Base-by-base conservation (phyloP, 2,888 invertebrate species). In the Stenodera caucasica region DNA sequence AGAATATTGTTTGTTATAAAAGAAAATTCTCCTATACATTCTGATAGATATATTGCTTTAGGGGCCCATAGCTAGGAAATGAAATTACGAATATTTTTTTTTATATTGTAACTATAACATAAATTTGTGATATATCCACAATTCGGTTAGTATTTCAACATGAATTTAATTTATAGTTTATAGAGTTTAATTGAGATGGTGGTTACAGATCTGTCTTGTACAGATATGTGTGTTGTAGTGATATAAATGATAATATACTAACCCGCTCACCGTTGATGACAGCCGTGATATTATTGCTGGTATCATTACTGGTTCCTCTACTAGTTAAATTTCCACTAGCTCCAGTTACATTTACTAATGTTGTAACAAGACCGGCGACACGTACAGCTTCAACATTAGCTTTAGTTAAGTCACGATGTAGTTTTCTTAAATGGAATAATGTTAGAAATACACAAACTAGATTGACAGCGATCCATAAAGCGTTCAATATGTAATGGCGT, bases 391-490 rank as follows among this genome's bases (percentile, higher is more conserved):
- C 91, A 80, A 91, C 88, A 82, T 91, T 91, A 73, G 91, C 90
- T 82, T 91, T 91, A 61, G 91, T 91, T 61, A 92, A 84, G 78
- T 92, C 91, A 67, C 90, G 84, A 81, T 92, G 91, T 66, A 95
- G 86, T 77, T 89, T 90, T 78, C 89, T 85, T 72, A 95, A 86
- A 80, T 94, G 94, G 81, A 91, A 90, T 65, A 91, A 85, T 58
- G 94, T 93, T 66, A 94, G 84, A 54, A 88, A 85, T 55, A 94
- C 89, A 81, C 94, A 94, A 72, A 94, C 90, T 63, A 92, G 85
- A 81, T 95, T 91, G 73, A 94, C 91, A 68, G 90, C 86, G 72
- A 94, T 93, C 95, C 94, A 95, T 40, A 95, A 84, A 55, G 92
- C 90, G 81, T 94, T 94, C 69, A 95, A 88, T 63, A 95, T 92